Evolutionary conservation across 2,113 vertebrate species (phyloP).

Genomic region (Apodemus speciosus): DNA sequence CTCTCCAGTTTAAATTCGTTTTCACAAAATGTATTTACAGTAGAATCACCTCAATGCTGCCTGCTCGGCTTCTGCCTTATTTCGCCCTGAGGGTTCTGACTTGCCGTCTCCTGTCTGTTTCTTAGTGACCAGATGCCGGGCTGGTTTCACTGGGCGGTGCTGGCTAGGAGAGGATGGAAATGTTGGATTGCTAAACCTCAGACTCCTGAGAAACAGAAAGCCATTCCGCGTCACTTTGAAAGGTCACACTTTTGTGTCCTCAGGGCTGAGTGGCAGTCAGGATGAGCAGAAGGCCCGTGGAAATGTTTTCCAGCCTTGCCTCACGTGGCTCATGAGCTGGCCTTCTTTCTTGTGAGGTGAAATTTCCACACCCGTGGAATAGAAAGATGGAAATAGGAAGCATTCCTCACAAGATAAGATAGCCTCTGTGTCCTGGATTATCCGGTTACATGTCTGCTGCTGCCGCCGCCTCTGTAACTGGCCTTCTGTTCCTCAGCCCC

Average conservation of each 20-base stretch:
- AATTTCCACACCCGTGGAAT: constrained; percentile 12
- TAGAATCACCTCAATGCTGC: neutral
- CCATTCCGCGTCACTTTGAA: neutral
- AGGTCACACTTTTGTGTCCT: neutral
- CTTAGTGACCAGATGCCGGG: neutral
- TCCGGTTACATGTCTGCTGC: neutral
- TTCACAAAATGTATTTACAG: neutral
- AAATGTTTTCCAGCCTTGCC: constrained; percentile 6
- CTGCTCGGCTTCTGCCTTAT: neutral
- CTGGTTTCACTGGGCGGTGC: neutral
- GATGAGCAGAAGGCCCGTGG: neutral
- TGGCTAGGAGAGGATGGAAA: neutral
- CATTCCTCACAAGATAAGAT: neutral
- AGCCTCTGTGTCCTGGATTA: neutral
- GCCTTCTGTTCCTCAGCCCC: neutral
- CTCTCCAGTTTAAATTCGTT: neutral
- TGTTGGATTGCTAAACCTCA: neutral
- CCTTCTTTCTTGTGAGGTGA: constrained; percentile 3
- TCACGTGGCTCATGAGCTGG: neutral
- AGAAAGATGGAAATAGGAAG: constrained; percentile 21
- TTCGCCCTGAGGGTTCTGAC: neutral
- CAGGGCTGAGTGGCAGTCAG: neutral
- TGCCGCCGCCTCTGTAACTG: neutral
- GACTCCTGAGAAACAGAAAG: neutral
- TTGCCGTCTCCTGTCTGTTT: neutral